Percentiles rank a stretch among this genome's conserved stretches.
Conservation (phyloP, 2,113 vertebrate genomes). For the Clinocottus analis region DNA sequence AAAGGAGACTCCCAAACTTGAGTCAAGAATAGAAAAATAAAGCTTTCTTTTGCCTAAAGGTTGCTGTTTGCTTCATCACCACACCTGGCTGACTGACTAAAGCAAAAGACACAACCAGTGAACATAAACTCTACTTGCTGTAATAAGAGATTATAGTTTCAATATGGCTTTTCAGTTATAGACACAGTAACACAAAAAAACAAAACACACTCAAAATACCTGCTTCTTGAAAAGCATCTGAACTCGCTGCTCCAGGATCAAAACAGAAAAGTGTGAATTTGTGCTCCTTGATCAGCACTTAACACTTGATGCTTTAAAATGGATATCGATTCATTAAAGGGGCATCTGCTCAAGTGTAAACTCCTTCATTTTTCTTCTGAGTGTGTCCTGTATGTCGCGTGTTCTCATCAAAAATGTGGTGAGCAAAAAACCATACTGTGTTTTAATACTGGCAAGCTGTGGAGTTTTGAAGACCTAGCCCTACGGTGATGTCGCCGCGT, state of each 20-base stretch:
- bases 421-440: conserved; percentile 19
- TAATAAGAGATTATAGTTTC: conserved; percentile 61
- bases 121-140: conserved; percentile 60
- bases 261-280: conserved; percentile 10
- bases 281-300: conserved; percentile 54
- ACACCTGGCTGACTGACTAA: conserved; percentile 69
- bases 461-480: conserved; percentile 32
- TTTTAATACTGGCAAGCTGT: not conserved
- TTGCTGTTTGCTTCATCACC: conserved; percentile 69
- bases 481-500: conserved; percentile 38
- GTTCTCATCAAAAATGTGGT: not conserved
- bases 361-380: conserved; percentile 37
- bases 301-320: conserved; percentile 24
- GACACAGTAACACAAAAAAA: conserved; percentile 65
- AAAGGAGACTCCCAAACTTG: conserved; percentile 82
- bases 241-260: conserved; percentile 41
- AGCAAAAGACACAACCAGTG: conserved; percentile 64
- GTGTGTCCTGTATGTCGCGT: conserved; percentile 8
- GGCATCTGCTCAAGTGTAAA: conserved; percentile 74
- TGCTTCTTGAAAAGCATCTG: conserved; percentile 54
- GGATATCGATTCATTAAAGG: conserved; percentile 77
- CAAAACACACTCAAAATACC: conserved; percentile 55
- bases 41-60: conserved; percentile 76
- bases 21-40: conserved; percentile 86
- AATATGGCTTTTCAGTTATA: conserved; percentile 83